phyloP scores from a whole-genome alignment of 2,113 vertebrate species.

The Rattus norvegicus region GRCr8 NC_086035.1:1177001-1177500 shows the following conservation, averaged over 20 bases:
- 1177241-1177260: background rate
- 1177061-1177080: background rate
- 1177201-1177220: background rate
- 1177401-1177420: background rate
- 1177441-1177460: background rate
- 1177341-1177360: background rate
- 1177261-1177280: background rate
- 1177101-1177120: background rate
- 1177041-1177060: background rate
- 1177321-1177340: background rate
- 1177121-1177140: background rate
- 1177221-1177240: background rate
- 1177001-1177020: background rate
- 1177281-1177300: background rate
- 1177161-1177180: background rate
- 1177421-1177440: background rate
- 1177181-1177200: background rate
- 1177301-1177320: background rate
- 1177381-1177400: background rate
- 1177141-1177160: background rate
- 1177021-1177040: background rate
- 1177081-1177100: background rate
- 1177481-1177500: background rate
- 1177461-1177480: accelerated
- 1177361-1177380: background rate